Percentiles rank a stretch among this genome's conserved stretches.
phyloP scores from a whole-genome alignment of 2,797 vertebrate genomes.

The Chrysocyon brachyurus region DNA sequence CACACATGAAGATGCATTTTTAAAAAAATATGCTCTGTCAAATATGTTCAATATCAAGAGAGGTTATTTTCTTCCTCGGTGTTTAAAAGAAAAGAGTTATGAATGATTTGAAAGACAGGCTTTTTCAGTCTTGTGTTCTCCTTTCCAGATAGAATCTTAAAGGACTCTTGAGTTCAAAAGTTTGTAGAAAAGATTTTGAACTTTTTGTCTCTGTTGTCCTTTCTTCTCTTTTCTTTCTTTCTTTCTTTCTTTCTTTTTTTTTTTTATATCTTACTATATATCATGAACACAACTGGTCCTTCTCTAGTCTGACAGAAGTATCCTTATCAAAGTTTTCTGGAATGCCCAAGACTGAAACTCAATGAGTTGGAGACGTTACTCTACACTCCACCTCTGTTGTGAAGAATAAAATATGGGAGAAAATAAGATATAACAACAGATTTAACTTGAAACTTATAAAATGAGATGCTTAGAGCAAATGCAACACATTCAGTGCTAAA shows the following conservation, averaged over 20 bases:
- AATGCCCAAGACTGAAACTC: background rate
- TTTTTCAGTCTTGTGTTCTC: background rate
- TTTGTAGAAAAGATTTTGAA: background rate
- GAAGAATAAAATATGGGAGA: background rate
- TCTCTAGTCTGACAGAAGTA: background rate
- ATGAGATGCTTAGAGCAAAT: background rate
- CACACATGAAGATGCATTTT: background rate
- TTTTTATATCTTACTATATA: background rate
- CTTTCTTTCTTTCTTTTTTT: background rate
- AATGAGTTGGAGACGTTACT: background rate
- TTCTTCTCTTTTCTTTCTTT: background rate
- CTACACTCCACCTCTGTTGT: background rate
- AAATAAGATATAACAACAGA: background rate
- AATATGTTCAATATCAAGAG: background rate
- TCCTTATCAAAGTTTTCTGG: background rate
- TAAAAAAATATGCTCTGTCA: background rate
- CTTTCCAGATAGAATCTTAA: background rate
- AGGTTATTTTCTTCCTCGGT: background rate
- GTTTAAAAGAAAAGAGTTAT: background rate
- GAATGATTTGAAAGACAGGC: background rate
- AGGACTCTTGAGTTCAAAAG: background rate
- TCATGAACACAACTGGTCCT: background rate
- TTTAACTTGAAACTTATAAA: conserved; percentile 18
- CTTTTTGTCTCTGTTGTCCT: background rate
- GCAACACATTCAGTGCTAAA: background rate